Evolutionary conservation across 2,797 vertebrate genomes (phyloP), one percentile per base, ranked within the genome.

Genomic region (Eidolon dupreanum): DNA sequence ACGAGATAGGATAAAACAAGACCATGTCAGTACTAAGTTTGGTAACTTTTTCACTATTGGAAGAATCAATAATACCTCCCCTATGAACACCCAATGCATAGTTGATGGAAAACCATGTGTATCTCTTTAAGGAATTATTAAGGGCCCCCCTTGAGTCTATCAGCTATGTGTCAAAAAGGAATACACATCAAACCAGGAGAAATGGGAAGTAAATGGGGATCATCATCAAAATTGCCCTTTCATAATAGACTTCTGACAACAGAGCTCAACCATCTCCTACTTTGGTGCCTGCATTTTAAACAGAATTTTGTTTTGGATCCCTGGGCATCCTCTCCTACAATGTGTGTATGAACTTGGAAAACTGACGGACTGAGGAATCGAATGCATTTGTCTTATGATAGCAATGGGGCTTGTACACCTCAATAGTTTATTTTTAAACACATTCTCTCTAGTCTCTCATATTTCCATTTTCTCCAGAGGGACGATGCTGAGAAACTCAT

Each of bases 41-140:
- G n/a, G 33, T 75, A 95, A 96, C 90, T 96, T 94, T 81, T 96
- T 96, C 63, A 91, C 94, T 96, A 94, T 95, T n/a, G 53, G 77
- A 73, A 79, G 95, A 96, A 87, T 71, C 68, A 78, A n/a, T 78
- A 89, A 78, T 57, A 61, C 16, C 12, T 96, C 83, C 43, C 24
- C 43, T 57, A 4, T 68, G 83, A 96, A 83, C 66, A 81, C 49
- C 15, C n/a, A 33, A 3, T 46, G 53, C 61, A 61, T 22, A 74
- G 53, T 31, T 77, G 86, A 82, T 93, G 57, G 70, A 83, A 96
- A 95, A 59, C 20, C 6, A 13, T 6, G 8, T 66, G 46, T 3
- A 0, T 92, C 61, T 91, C 92, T 81, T 90, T 36, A 22, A 71
- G 82, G 95, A 77, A 53, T 74, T 88, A 73, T 68, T 55, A 78